Evolutionary conservation across 2,113 vertebrate species (phyloP).

Genomic region (Tragelaphus scriptus): DNA sequence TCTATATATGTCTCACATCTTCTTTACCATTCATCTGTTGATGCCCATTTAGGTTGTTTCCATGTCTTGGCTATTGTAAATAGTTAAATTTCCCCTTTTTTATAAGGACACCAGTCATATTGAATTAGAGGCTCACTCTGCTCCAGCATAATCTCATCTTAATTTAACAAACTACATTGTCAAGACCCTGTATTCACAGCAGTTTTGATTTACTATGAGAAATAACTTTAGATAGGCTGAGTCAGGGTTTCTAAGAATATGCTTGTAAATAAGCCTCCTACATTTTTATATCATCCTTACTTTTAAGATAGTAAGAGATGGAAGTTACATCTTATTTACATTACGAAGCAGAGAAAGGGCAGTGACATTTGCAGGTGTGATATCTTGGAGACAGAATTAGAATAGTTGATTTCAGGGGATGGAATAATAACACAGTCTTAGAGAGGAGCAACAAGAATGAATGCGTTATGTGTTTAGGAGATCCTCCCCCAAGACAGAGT

Average conservation of each 20-base stretch:
- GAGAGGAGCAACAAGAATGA: background rate
- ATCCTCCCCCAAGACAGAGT: background rate
- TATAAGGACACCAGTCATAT: background rate
- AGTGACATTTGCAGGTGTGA: background rate
- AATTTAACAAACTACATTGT: background rate
- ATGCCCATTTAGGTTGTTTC: background rate
- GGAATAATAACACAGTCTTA: background rate
- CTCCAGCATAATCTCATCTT: background rate
- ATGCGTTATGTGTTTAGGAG: background rate
- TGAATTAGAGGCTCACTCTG: background rate
- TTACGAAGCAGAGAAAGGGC: background rate
- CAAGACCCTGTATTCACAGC: background rate
- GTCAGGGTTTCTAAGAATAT: slow-evolving; percentile 25
- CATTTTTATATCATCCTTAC: background rate
- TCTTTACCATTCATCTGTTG: background rate
- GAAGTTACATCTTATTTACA: background rate
- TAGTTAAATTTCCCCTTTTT: background rate
- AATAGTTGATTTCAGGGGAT: background rate
- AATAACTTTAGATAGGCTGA: background rate
- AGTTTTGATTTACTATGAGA: background rate
- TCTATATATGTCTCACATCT: background rate
- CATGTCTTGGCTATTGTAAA: background rate
- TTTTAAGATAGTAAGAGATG: background rate
- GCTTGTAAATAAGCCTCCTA: background rate
- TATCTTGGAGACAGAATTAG: background rate